Conservation (phyloP, 2,888 invertebrate genomes). For the Apotomis turbidana region DNA sequence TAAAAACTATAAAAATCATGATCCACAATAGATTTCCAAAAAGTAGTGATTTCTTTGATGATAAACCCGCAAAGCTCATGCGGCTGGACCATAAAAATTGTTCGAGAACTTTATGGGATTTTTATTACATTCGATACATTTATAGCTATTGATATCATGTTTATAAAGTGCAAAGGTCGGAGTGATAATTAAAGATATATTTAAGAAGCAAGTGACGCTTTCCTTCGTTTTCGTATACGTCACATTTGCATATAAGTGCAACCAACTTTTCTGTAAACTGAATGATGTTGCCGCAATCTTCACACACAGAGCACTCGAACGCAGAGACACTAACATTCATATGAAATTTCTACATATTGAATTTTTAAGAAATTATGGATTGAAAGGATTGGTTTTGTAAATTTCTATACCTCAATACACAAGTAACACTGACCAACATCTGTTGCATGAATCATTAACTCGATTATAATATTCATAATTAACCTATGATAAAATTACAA, state of each 20-base stretch:
- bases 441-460: neutral
- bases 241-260: too few relatives aligned
- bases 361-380: too few relatives aligned
- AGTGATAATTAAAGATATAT: slow-evolving; percentile 10
- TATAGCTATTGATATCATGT: slow-evolving; percentile 34
- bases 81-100: slow-evolving; percentile 35
- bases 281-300: too few relatives aligned
- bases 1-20: slow-evolving; percentile 26
- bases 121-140: slow-evolving; percentile 31
- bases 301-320: too few relatives aligned
- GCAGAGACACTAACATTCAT: too few relatives aligned
- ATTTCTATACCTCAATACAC: too few relatives aligned
- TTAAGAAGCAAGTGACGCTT: neutral
- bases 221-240: too few relatives aligned
- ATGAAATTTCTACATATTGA: too few relatives aligned
- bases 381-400: too few relatives aligned
- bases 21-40: slow-evolving; percentile 24
- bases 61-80: slow-evolving; percentile 16
- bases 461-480: neutral
- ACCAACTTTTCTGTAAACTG: too few relatives aligned
- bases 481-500: slow-evolving; percentile 6
- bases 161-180: slow-evolving; percentile 20
- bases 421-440: neutral
- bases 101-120: slow-evolving; percentile 30
- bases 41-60: slow-evolving; percentile 25